Percentiles rank a stretch among this genome's conserved stretches.
Conservation (phyloP, 2,113 vertebrate genomes). For the Dromas ardeola region DNA sequence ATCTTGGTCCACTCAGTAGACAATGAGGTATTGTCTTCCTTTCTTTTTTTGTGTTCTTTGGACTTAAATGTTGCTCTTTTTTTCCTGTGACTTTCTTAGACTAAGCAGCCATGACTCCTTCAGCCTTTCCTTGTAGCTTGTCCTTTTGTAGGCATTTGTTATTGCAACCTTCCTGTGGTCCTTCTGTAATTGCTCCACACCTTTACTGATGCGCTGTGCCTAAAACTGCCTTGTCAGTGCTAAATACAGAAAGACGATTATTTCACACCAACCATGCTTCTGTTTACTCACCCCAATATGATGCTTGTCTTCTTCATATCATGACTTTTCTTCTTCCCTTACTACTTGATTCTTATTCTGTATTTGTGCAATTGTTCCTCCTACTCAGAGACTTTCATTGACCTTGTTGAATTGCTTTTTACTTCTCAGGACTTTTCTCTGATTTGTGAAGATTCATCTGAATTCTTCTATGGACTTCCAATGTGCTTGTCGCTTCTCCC, state of each 20-base stretch:
- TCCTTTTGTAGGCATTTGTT: not conserved
- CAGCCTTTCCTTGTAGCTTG: not conserved
- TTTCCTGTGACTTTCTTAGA: not conserved
- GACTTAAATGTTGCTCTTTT: not conserved
- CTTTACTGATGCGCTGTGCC: not conserved
- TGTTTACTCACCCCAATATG: not conserved
- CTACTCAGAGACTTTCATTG: not conserved
- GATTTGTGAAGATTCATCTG: not conserved
- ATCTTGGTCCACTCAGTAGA: not conserved
- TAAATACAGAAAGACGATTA: not conserved
- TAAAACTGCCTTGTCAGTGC: not conserved
- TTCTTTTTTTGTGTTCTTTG: not conserved
- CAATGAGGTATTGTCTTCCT: not conserved
- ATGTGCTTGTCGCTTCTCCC: not conserved
- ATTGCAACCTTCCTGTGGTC: not conserved
- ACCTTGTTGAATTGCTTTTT: not conserved
- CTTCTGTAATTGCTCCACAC: not conserved
- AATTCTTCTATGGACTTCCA: not conserved
- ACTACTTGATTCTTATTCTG: not conserved
- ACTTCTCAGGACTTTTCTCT: not conserved
- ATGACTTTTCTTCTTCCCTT: not conserved
- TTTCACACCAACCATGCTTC: not conserved
- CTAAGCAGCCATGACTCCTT: not conserved
- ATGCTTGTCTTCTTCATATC: not conserved
- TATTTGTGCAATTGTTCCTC: not conserved